A percentile compares a stretch with the other conserved stretches of the same genome.
Evolutionary conservation across 2,888 invertebrate genomes (phyloP).

Genomic region (Coleophora deauratella): DNA sequence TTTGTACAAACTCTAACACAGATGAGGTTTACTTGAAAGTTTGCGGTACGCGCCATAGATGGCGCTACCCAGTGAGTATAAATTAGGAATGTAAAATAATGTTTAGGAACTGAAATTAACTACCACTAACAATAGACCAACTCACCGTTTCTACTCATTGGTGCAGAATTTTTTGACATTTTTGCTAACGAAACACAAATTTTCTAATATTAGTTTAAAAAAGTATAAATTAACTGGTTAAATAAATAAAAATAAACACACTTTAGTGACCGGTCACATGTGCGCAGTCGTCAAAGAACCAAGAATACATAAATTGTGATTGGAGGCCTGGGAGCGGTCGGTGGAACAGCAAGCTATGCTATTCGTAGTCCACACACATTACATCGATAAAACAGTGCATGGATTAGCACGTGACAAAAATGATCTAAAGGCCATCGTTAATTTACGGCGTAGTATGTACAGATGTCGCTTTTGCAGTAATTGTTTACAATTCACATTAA

Average conservation of each 20-base stretch:
- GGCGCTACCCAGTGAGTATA: not conserved
- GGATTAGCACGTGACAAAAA: constrained; percentile 44
- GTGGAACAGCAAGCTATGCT: constrained; percentile 21
- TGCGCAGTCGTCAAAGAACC: constrained; percentile 36
- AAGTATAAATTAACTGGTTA: too few species aligned
- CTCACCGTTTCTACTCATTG: constrained; percentile 57
- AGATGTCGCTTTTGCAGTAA: constrained; percentile 40
- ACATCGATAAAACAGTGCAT: constrained; percentile 36
- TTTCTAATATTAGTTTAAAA: too few species aligned
- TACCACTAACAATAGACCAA: constrained; percentile 10
- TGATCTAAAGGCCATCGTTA: constrained; percentile 22
- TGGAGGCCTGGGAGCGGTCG: constrained; percentile 33
- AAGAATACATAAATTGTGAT: constrained; percentile 33
- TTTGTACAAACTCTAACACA: too few species aligned
- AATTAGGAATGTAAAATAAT: not conserved
- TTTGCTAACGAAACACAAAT: too few species aligned
- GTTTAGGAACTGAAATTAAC: not conserved
- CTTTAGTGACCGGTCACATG: constrained; percentile 52
- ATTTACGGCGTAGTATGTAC: constrained; percentile 6
- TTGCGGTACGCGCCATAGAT: not conserved
- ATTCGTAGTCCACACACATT: constrained; percentile 30
- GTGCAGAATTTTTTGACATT: constrained; percentile 14
- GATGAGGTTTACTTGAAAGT: too few species aligned
- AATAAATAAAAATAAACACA: constrained; percentile 15
- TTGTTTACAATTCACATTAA: constrained; percentile 43